phyloP scores from a whole-genome alignment of 2,797 vertebrate genomes.

The Salarias fasciatus region DNA sequence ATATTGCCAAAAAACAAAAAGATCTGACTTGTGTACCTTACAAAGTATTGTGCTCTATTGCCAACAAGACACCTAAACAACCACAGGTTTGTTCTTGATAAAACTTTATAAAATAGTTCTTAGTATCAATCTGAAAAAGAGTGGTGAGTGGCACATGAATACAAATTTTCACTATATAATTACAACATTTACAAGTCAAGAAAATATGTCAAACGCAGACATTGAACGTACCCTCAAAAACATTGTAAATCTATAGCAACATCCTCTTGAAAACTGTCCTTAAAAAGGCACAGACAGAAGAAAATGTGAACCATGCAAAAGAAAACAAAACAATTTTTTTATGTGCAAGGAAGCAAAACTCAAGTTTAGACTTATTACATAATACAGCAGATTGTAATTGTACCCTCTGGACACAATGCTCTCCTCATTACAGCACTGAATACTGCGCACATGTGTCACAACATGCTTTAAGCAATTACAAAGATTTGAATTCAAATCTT shows the following conservation, averaged over 20 bases:
- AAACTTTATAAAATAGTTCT: slow-evolving; percentile 81
- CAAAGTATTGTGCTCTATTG: slow-evolving; percentile 70
- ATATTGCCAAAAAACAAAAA: slow-evolving; percentile 35
- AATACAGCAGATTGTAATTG: slow-evolving; percentile 70
- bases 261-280: slow-evolving; percentile 60
- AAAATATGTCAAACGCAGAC: slow-evolving; percentile 70
- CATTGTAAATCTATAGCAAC: slow-evolving; percentile 64
- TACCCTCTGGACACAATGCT: slow-evolving; percentile 29
- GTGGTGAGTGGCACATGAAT: slow-evolving; percentile 85
- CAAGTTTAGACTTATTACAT: slow-evolving; percentile 66
- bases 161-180: slow-evolving; percentile 82
- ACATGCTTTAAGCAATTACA: slow-evolving; percentile 21
- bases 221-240: slow-evolving; percentile 54
- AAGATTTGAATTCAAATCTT: slow-evolving; percentile 43
- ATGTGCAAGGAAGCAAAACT: slow-evolving; percentile 82
- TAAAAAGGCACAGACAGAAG: slow-evolving; percentile 80
- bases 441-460: slow-evolving; percentile 50
- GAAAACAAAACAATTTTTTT: slow-evolving; percentile 49
- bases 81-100: slow-evolving; percentile 62
- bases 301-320: slow-evolving; percentile 75
- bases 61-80: slow-evolving; percentile 61
- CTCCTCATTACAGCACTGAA: slow-evolving; percentile 48
- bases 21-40: slow-evolving; percentile 49
- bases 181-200: slow-evolving; percentile 87
- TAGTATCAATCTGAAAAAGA: slow-evolving; percentile 79